phyloP scores from a whole-genome alignment of 2,888 invertebrate species.

The Lapara coniferarum region DNA sequence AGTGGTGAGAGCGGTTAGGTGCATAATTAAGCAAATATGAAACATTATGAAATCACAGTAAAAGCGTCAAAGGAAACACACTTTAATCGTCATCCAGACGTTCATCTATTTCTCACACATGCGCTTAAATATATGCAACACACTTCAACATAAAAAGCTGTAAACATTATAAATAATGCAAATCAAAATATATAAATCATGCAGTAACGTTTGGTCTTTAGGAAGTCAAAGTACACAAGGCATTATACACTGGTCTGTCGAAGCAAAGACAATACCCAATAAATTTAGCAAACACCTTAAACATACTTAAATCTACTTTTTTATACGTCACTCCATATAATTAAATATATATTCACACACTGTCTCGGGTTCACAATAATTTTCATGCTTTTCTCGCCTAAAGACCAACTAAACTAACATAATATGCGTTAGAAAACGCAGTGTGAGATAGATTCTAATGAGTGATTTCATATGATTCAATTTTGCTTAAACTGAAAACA shows the following conservation, averaged over 20 bases:
- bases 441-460: slow-evolving; percentile 68
- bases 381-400: slow-evolving; percentile 69
- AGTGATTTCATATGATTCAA: slow-evolving; percentile 80
- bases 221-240: slow-evolving; percentile 68
- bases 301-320: slow-evolving; percentile 60
- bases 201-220: slow-evolving; percentile 84
- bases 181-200: slow-evolving; percentile 70
- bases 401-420: slow-evolving; percentile 74
- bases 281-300: slow-evolving; percentile 80
- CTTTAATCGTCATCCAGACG: slow-evolving; percentile 47
- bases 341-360: slow-evolving; percentile 36
- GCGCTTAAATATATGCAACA: slow-evolving; percentile 74
- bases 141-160: slow-evolving; percentile 63
- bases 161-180: slow-evolving; percentile 63
- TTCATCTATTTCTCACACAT: slow-evolving; percentile 79
- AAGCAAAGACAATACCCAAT: slow-evolving; percentile 75
- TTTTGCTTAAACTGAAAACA: slow-evolving; percentile 76
- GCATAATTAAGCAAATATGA: slow-evolving; percentile 79
- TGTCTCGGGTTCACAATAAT: slow-evolving; percentile 33
- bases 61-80: slow-evolving; percentile 68
- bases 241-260: slow-evolving; percentile 50
- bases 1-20: slow-evolving; percentile 64
- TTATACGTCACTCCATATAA: slow-evolving; percentile 68
- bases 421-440: slow-evolving; percentile 52
- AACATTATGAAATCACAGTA: slow-evolving; percentile 79